Evolutionary conservation across 2,797 vertebrate species (phyloP).

Genomic region (Trachurus trachurus): DNA sequence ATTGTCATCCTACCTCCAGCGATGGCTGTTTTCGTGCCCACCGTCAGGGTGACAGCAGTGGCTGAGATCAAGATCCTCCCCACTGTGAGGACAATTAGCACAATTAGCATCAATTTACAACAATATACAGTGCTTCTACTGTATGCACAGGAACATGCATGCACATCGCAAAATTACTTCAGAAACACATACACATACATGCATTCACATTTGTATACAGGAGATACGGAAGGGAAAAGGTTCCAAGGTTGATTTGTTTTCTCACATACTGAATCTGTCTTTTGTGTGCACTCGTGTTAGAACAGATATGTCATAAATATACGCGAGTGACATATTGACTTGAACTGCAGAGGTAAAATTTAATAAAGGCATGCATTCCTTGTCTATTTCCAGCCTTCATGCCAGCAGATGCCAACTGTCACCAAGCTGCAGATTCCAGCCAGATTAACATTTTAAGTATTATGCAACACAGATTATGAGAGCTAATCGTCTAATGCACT

Average conservation of each 20-base stretch:
- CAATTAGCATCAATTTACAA: constrained; percentile 24
- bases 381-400: constrained; percentile 42
- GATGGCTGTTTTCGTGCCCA: constrained; percentile 91
- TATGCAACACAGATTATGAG: constrained; percentile 53
- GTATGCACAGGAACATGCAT: constrained; percentile 11
- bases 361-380: constrained; percentile 42
- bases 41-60: constrained; percentile 90
- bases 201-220: constrained; percentile 23
- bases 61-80: constrained; percentile 87
- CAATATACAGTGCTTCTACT: background rate
- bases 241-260: constrained; percentile 3
- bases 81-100: constrained; percentile 80
- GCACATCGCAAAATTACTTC: background rate
- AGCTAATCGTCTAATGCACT: constrained; percentile 48
- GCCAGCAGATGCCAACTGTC: constrained; percentile 58
- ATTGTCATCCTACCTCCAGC: constrained; percentile 92
- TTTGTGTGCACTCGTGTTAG: background rate
- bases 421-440: constrained; percentile 44
- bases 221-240: constrained; percentile 9
- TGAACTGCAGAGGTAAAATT: constrained; percentile 26
- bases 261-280: background rate
- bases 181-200: constrained; percentile 26
- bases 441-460: constrained; percentile 62
- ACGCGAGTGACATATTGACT: constrained; percentile 34
- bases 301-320: too few species aligned